Base-by-base conservation (phyloP, 2,797 vertebrate species). In the Forpus xanthops region DNA sequence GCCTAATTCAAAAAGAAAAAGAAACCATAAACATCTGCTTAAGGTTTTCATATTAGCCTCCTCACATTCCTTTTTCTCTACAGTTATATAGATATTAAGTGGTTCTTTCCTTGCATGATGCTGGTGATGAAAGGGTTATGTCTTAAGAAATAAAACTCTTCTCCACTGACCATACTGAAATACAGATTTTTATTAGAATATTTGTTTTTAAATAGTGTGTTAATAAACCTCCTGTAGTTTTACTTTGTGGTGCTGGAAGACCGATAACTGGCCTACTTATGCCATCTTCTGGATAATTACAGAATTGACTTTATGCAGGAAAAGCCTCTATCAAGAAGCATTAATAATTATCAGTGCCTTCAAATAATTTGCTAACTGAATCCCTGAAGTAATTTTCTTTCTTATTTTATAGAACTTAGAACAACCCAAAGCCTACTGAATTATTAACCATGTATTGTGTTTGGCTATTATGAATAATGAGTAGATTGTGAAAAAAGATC, bases 281-380 rank as follows among this genome's bases (percentile, higher is more conserved):
- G 96, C 96, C 97, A 98, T 90, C 98, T 98, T 76, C 97, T 97
- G 98, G 97, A 47, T 80, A 25, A 16, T 28, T 12, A 3, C 24
- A 76, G 61, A 96, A 95, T 39, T 82, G 89, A 65, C 66, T 30
- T 67, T 45, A 15, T 27, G 44, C 27, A 39, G 56, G 31, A 24
- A 88, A 86, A 71, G 31, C 67, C 31, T 52, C 61, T n/a, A 7
- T 30, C 41, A 19, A 49, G 78, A 72, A 82, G 27, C 44, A 35
- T 67, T 66, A 60, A 30, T 75, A 80, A 75, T 85, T 70, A 81
- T 42, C 64, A 39, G 45, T 74, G 80, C 44, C 42, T 82, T 44
- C 39, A 79, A 96, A 91, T 56, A 82, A 84, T 82, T 62, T 90
- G 19, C 25, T 95, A 87, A 89, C 77, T 91, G 55, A 87, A 79